Base-by-base conservation (phyloP, 2,888 invertebrate species). In the Scaptodrosophila latifasciaeformis region DNA sequence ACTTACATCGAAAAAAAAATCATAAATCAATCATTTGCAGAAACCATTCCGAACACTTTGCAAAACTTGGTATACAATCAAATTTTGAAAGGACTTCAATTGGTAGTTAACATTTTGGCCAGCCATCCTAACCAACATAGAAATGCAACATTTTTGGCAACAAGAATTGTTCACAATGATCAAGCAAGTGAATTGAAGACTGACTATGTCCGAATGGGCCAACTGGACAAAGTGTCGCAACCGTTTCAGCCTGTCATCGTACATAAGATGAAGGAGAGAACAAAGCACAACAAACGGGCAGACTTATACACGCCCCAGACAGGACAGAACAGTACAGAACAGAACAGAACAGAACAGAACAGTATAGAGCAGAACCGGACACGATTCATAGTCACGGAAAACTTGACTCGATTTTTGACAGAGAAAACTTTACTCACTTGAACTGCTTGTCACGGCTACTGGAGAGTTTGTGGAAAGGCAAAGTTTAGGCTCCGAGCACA, bases 201-300 rank as follows among this genome's bases (percentile, higher is more conserved):
- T n/a, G n/a, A n/a, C n/a, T n/a, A n/a, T n/a, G n/a, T n/a, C n/a
- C n/a, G n/a, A n/a, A n/a, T n/a, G n/a, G n/a, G n/a, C n/a, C n/a
- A n/a, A n/a, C n/a, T n/a, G n/a, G n/a, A n/a, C n/a, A n/a, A n/a
- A 24, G 24, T 7, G 24, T 7, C 7, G 24, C 3, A 24, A 24
- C 4, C 24, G 24, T 24, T 7, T 56, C 52, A 47, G 47, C 31
- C 54, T 62, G 62, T 62, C 63, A 62, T 37, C 45, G 37, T 58
- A 49, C 45, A 45, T 42, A 49, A 48, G 53, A 49, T 52, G 40
- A 42, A 34, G 24, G 15, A 13, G 10, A 37, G 46, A 54, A 67
- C 63, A 65, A 63, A 63, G 53, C 50, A 19, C 46, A 35, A 46
- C 53, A 62, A 67, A 59, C 53, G 54, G 54, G 63, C 17, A 46